Base-by-base conservation (phyloP, 2,888 invertebrate genomes). In the Schrankia costaestrigalis region DNA sequence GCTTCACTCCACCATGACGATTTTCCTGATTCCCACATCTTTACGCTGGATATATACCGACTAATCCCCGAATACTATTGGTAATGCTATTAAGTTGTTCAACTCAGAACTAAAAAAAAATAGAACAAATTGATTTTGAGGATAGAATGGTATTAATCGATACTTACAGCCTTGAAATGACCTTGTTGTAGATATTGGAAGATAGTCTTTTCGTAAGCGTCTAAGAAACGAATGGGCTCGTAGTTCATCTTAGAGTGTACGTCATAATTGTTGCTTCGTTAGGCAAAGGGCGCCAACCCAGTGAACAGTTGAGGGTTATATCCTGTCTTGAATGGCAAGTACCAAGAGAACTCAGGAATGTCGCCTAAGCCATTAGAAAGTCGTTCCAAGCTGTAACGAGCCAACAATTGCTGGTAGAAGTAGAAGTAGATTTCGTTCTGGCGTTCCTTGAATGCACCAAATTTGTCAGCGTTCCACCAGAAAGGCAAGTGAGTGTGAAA, bases 301-400 rank as follows among this genome's bases (percentile, higher is more conserved):
- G 55, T 46, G 11, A 55, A 46, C 43, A 70, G 29, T 44, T 64
- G 48, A 9, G 77, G 66, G 37, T 68, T 66, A 64, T 75, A 81
- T 11, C 83, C 81, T 46, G 73, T 67, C 43, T 71, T 62, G 41
- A 80, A 73, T 1, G 94, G 91, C 32, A 90, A 87, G 73, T 89
- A 93, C 85, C 89, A 91, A n/a, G 91, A 88, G 63, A 92, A 89
- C 17, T 89, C 83, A 3, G 90, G 87, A 44, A 93, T 89, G 25
- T 90, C 89, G 8, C 90, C 91, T 41, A 93, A 60, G 11, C 90
- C 90, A 50, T 92, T 90, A 17, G 91, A 88, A 34, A 92, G 75
- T 72, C 93, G 91, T 63, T 94, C 93, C 62, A 93, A 71, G 60
- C 91, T 90, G 84, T 92, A 94, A 61, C 93, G 91, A 40, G 92